Evolutionary conservation across 2,113 vertebrate genomes (phyloP).

Genomic region (Asarcornis scutulata): DNA sequence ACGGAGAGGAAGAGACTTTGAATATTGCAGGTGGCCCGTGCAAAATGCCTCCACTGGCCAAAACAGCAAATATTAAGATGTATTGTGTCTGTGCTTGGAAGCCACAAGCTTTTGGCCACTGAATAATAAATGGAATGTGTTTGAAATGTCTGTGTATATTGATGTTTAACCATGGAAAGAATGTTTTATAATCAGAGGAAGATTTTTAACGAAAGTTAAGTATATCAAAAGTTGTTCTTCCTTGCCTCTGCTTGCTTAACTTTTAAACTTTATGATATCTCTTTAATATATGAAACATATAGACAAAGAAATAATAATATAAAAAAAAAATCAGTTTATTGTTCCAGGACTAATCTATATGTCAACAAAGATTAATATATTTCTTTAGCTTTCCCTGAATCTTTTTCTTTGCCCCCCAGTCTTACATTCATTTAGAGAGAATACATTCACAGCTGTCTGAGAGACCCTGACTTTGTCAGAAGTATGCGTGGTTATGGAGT

Average conservation of each 20-base stretch:
- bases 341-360: neutral
- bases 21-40: neutral
- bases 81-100: neutral
- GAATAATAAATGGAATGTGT: neutral
- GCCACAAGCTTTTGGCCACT: neutral
- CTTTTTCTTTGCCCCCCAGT: neutral
- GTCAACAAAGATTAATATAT: neutral
- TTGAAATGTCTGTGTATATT: neutral
- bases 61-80: neutral
- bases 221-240: neutral
- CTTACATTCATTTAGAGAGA: neutral
- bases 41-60: neutral
- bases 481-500: accelerated
- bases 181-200: neutral
- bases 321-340: neutral
- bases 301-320: no score
- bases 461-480: neutral
- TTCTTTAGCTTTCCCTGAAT: neutral
- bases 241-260: neutral
- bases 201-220: neutral
- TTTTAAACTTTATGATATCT: neutral
- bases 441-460: neutral
- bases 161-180: neutral
- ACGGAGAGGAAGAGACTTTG: neutral
- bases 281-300: neutral